Percentiles rank a stretch among this genome's conserved stretches.
phyloP scores from a whole-genome alignment of 2,888 invertebrate genomes.

The Caenorhabditis sp. region DNA sequence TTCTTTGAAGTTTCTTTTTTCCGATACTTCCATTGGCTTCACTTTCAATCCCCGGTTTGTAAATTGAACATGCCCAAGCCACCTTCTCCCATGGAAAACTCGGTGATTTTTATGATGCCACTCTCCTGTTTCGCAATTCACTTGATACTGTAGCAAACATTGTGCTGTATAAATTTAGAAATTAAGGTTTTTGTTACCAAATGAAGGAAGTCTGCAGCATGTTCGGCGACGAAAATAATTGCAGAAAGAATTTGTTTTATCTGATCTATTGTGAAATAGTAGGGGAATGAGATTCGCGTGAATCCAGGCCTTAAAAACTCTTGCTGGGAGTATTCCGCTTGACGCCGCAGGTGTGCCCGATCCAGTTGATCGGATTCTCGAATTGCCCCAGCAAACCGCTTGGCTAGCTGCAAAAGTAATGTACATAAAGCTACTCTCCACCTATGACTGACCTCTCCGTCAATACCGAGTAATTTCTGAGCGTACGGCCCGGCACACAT shows the following conservation, averaged over 20 bases:
- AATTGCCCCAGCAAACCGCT: conserved; percentile 89
- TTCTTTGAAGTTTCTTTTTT: background rate
- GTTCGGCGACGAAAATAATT: conserved; percentile 91
- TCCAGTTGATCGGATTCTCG: conserved; percentile 87
- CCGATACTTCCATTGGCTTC: background rate
- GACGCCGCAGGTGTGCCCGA: conserved; percentile 85
- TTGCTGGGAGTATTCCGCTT: conserved; percentile 84
- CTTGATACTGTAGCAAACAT: too few relatives aligned
- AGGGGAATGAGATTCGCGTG: conserved; percentile 91
- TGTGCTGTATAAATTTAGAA: background rate
- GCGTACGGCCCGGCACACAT: conserved; percentile 91
- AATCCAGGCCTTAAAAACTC: conserved; percentile 88
- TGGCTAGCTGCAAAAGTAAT: conserved; percentile 86
- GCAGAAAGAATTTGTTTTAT: conserved; percentile 88
- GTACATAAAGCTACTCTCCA: background rate
- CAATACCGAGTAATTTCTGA: conserved; percentile 91
- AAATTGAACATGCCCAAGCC: conserved; percentile 82
- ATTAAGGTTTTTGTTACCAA: conserved; percentile 45
- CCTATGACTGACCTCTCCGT: conserved; percentile 85
- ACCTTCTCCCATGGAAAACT: conserved; percentile 90
- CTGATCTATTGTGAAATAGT: conserved; percentile 85
- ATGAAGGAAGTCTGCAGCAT: conserved; percentile 92
- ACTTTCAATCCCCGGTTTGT: conserved; percentile 38
- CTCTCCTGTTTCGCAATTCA: conserved; percentile 93
- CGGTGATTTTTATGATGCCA: conserved; percentile 91